These are phyloP conservation scores for Drosophila sp. DNA, from an alignment of 1,140 invertebrate genomes.

Conservation along the genomic window DNA sequence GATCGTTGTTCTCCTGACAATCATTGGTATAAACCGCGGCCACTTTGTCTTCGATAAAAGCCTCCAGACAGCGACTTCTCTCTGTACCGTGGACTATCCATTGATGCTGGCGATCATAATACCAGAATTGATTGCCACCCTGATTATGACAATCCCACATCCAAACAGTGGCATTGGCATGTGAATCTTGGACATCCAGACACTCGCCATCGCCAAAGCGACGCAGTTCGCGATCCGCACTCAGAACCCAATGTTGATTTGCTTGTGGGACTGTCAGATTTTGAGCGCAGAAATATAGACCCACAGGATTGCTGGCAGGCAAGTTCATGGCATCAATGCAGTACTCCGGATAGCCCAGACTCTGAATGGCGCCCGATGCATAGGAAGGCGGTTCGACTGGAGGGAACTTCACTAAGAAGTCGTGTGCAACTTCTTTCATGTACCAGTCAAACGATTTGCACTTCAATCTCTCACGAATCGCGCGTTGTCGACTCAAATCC, in stretches of 20 bases:
- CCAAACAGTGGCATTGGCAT: constrained; percentile 88
- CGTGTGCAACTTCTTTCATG: constrained; percentile 92
- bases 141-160: constrained; percentile 90
- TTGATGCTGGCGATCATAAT: constrained; percentile 88
- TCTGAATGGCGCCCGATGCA: constrained; percentile 89
- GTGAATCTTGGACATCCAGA: constrained; percentile 89
- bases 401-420: constrained; percentile 90
- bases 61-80: constrained; percentile 90
- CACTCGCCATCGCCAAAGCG: constrained; percentile 88
- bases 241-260: constrained; percentile 77
- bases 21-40: constrained; percentile 88
- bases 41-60: constrained; percentile 75
- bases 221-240: constrained; percentile 91
- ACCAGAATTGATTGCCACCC: constrained; percentile 92
- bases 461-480: constrained; percentile 88
- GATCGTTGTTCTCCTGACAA: constrained; percentile 88
- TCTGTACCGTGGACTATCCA: constrained; percentile 88
- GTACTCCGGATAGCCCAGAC: constrained; percentile 87
- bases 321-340: constrained; percentile 91
- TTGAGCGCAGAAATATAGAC: constrained; percentile 79
- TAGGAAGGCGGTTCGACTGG: constrained; percentile 90
- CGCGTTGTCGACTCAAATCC: constrained; percentile 89
- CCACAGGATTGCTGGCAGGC: constrained; percentile 88
- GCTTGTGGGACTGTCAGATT: constrained; percentile 63
- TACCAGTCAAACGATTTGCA: constrained; percentile 95